Conservation (phyloP, 2,888 invertebrate species). For the Amphipoea lucens region DNA sequence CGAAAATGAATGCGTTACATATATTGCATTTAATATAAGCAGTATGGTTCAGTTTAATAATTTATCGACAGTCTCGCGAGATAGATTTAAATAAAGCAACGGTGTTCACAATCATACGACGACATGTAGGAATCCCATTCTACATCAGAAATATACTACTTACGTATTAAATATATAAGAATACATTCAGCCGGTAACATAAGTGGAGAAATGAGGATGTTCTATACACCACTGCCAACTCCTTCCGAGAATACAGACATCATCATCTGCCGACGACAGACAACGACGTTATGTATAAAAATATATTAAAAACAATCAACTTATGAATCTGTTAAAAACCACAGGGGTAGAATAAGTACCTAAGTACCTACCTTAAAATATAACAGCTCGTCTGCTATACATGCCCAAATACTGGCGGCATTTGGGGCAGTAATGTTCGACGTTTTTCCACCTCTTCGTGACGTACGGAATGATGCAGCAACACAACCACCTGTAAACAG, state of each 20-base stretch:
- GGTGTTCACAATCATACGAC: background rate
- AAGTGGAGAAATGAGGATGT: background rate
- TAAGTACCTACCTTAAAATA: conserved; percentile 22
- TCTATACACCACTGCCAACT: background rate
- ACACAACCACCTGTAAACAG: conserved; percentile 84
- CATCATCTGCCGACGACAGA: background rate
- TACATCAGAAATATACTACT: background rate
- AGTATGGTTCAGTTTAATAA: background rate
- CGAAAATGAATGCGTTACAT: background rate
- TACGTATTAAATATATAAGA: background rate
- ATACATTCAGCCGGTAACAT: background rate
- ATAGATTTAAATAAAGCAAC: no score
- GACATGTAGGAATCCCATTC: background rate
- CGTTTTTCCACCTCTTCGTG: conserved; percentile 84
- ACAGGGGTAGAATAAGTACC: background rate
- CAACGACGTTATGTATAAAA: background rate
- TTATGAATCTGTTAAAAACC: background rate
- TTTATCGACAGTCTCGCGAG: background rate
- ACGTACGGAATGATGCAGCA: conserved; percentile 86
- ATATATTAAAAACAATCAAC: background rate
- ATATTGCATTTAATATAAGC: no score
- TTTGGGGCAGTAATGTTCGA: conserved; percentile 85
- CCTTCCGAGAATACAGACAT: conserved; percentile 1
- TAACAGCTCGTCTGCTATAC: conserved; percentile 69
- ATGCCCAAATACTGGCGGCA: conserved; percentile 83